These are phyloP conservation scores for Cordilura impudica DNA, from an alignment of 2,888 invertebrate species.

Conservation along the genomic window DNA sequence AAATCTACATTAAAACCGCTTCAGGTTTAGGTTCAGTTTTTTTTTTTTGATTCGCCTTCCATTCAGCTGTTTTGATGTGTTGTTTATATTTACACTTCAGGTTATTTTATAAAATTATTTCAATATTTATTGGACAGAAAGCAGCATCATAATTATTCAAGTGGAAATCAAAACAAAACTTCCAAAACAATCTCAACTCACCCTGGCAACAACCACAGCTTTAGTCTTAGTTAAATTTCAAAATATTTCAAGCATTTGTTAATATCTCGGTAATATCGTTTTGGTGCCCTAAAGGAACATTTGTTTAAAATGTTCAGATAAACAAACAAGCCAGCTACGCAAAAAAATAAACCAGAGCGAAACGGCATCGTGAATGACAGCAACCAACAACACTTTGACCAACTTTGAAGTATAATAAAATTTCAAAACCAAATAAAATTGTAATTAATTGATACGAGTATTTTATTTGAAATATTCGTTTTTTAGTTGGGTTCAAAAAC, in stretches of 20 bases:
- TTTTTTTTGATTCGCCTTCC: not conserved
- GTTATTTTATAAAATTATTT: conserved; percentile 45
- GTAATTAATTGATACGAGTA: conserved; percentile 18
- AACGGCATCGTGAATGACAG: no score
- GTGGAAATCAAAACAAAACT: conserved; percentile 40
- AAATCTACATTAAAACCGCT: conserved; percentile 37
- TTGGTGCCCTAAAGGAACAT: not conserved
- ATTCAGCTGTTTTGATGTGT: conserved; percentile 1
- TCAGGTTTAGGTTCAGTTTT: not conserved
- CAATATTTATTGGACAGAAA: conserved; percentile 16
- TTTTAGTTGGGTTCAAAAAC: no score
- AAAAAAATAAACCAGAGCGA: conserved; percentile 8
- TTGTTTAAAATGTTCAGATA: conserved; percentile 4
- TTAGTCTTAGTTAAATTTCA: not conserved
- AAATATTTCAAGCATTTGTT: not conserved
- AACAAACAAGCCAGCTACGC: conserved; percentile 1
- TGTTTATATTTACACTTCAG: conserved; percentile 28
- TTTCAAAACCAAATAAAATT: conserved; percentile 24
- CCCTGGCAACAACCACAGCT: not conserved
- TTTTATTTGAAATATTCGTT: not conserved
- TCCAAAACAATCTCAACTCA: not conserved
- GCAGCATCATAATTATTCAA: conserved; percentile 36
- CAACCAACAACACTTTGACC: conserved; percentile 2
- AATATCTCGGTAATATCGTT: not conserved
- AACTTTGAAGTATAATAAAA: no score